Conservation (phyloP, 2,113 vertebrate genomes). For the Sceloporus undulatus region DNA sequence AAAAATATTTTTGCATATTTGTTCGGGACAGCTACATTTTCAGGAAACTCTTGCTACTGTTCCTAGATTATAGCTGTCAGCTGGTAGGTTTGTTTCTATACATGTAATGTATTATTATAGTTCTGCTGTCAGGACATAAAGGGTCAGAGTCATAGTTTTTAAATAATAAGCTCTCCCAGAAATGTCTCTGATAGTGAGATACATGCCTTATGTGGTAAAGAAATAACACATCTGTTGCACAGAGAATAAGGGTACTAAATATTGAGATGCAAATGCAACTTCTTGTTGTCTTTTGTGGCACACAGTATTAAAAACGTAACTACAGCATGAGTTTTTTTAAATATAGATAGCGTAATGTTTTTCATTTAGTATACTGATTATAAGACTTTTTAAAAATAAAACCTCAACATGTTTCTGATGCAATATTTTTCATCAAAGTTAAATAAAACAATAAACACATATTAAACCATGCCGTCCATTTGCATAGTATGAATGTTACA, state of each 20-base stretch:
- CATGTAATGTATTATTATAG: neutral
- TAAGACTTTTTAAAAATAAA: neutral
- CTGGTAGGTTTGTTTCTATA: neutral
- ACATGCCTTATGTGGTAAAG: accelerated
- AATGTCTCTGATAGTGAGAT: neutral
- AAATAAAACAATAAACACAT: neutral
- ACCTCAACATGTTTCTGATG: accelerated
- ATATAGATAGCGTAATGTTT: accelerated
- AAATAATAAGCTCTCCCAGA: neutral
- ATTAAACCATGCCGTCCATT: neutral
- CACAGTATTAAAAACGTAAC: neutral
- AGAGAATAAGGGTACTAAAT: neutral
- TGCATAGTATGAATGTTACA: neutral
- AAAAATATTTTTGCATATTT: accelerated
- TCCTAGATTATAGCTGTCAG: neutral
- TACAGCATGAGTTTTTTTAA: slow-evolving; percentile 20
- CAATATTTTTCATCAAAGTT: neutral
- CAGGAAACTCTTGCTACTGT: accelerated
- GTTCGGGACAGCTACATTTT: accelerated
- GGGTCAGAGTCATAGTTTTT: neutral
- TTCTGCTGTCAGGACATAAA: accelerated
- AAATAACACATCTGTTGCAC: neutral
- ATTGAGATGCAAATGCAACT: accelerated
- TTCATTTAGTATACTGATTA: neutral
- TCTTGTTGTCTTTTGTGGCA: slow-evolving; percentile 20